Base-by-base conservation (phyloP, 2,797 vertebrate species). In the Sebastolobus alascanus region DNA sequence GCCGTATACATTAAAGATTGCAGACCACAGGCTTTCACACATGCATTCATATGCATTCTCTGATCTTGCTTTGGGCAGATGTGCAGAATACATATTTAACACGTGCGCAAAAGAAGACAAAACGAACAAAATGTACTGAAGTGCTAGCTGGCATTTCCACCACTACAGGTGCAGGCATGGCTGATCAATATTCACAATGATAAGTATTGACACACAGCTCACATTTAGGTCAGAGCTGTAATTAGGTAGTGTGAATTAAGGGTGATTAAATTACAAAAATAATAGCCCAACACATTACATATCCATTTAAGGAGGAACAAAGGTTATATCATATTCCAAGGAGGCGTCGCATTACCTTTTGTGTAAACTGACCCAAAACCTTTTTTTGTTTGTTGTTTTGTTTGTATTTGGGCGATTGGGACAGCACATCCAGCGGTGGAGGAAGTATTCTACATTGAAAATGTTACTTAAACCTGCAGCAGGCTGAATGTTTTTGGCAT, bases 1-100 rank as follows among this genome's bases (percentile, higher is more conserved):
- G 82, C 79, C 40, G 6, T 46, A 55, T 75, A 73, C 73, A 50
- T 46, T 63, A 8, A 66, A 68, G 25, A 52, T 10, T 31, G 40
- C 29, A 7, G 7, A 70, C 8, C 13, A 11, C 63, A 66, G 18
- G 5, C 8, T 40, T 43, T 27, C 52, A 22, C 4, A 20, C 31
- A 25, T 2, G n/a, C 25, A 4, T 58, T 13, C 18, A 11, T 6
- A 54, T 22, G 29, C 33, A 78, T 52, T 20, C 7, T 16, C 59
- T 59, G 40, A 37, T 68, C 14, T 14, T 43, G 63, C n/a, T 38
- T 38, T 58, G 58, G 33, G 27, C 8, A 5, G n/a, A 38, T 8
- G 18, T 46, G 18, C n/a, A 25, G 56, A 37, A 31, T 4, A 12
- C 16, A 37, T 25, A 66, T 18, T 12, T 33, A n/a, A 59, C 52